Evolutionary conservation across 2,888 invertebrate species (phyloP).

Genomic region (Amphipoea lucens): DNA sequence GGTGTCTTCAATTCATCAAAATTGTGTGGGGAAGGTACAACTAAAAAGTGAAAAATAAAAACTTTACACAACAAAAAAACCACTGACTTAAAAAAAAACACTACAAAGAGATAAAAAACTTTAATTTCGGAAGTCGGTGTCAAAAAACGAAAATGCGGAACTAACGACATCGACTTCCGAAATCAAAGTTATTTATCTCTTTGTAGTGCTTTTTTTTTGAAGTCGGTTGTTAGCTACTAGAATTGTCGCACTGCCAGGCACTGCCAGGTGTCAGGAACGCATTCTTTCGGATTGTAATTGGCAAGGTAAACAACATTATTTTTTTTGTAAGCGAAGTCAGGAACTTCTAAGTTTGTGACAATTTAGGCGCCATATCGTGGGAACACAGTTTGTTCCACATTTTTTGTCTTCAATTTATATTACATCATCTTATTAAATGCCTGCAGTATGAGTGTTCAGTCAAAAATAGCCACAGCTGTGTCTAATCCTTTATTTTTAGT

Average conservation of each 20-base stretch:
- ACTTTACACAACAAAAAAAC: too few species aligned
- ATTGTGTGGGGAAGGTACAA: too few species aligned
- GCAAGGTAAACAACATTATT: not conserved
- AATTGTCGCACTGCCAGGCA: not conserved
- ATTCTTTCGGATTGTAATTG: not conserved
- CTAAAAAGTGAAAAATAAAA: too few species aligned
- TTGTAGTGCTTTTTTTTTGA: too few species aligned
- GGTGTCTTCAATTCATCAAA: too few species aligned
- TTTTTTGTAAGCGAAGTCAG: not conserved
- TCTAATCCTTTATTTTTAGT: constrained; percentile 56
- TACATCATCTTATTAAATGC: constrained; percentile 44
- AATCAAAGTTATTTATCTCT: too few species aligned
- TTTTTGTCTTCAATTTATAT: constrained; percentile 17
- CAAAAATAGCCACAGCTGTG: constrained; percentile 55
- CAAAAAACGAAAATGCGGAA: too few species aligned
- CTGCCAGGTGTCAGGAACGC: not conserved
- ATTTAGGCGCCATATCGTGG: constrained; percentile 6
- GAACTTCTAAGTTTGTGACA: not conserved
- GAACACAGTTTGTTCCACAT: constrained; percentile 29
- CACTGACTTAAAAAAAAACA: too few species aligned
- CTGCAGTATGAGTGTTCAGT: constrained; percentile 28
- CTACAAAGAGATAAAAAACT: too few species aligned
- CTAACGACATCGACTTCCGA: too few species aligned
- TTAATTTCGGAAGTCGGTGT: too few species aligned
- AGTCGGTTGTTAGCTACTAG: not conserved